Percentiles rank a stretch among this genome's conserved stretches.
These are phyloP conservation scores for Hydrocynus forskahlii DNA, from an alignment of 2,797 vertebrate genomes.

Conservation along the genomic window DNA sequence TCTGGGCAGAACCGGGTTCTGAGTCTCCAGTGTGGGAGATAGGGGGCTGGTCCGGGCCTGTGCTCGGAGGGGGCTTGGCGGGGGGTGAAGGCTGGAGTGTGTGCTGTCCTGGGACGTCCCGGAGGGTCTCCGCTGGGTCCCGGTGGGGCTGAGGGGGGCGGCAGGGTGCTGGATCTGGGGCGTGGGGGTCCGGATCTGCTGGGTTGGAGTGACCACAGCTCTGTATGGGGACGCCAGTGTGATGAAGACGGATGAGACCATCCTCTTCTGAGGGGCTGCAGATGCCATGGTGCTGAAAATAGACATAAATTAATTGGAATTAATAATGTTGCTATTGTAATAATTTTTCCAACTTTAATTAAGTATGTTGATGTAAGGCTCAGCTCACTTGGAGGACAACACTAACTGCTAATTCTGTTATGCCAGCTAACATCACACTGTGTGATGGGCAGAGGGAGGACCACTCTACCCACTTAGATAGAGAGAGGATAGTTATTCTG, in stretches of 20 bases:
- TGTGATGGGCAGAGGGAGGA: too few relatives aligned
- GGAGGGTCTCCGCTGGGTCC: constrained; percentile 4
- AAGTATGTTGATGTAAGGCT: too few relatives aligned
- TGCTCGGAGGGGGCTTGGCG: constrained; percentile 6
- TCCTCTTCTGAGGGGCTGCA: constrained; percentile 78
- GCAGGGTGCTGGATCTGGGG: constrained; percentile 35
- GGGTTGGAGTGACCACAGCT: constrained; percentile 71
- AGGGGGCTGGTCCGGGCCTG: constrained; percentile 39
- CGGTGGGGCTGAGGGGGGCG: constrained; percentile 42
- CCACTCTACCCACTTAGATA: too few relatives aligned
- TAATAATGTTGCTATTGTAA: too few relatives aligned
- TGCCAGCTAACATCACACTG: too few relatives aligned
- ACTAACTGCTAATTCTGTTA: too few relatives aligned
- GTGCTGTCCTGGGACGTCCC: constrained; percentile 13
- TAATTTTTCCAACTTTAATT: too few relatives aligned
- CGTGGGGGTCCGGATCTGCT: constrained; percentile 62
- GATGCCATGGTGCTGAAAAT: constrained; percentile 70
- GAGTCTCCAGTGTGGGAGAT: constrained; percentile 22
- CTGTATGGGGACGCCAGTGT: constrained; percentile 84
- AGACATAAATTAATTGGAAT: neutral
- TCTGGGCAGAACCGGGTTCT: constrained; percentile 25
- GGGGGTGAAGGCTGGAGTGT: constrained; percentile 9
- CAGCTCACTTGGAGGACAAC: too few relatives aligned
- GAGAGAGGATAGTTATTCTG: too few relatives aligned
- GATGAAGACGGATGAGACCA: constrained; percentile 92